phyloP scores from a whole-genome alignment of 2,888 invertebrate species.

The Anticlea derivata region DNA sequence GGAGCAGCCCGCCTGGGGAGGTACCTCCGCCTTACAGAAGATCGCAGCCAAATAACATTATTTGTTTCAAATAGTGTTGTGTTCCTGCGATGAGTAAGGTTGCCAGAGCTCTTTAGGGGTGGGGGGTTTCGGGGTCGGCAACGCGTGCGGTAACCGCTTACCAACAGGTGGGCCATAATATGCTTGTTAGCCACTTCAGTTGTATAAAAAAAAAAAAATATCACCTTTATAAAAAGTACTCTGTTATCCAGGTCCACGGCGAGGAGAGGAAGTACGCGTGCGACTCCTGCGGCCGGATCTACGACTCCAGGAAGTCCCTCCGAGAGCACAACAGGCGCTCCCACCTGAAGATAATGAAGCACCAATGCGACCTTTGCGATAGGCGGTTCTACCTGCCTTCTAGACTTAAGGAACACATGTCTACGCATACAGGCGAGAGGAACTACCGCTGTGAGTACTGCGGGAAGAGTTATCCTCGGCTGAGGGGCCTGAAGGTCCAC shows the following conservation, averaged over 20 bases:
- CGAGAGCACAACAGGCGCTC: conserved; percentile 68
- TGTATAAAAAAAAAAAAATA: no score
- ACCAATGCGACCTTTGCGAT: conserved; percentile 72
- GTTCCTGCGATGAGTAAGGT: no score
- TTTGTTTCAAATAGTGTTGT: no score
- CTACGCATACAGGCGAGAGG: conserved; percentile 79
- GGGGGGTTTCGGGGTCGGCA: no score
- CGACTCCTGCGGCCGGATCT: conserved; percentile 68
- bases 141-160: no score
- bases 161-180: no score
- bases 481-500: conserved; percentile 83
- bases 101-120: no score
- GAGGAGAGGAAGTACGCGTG: conserved; percentile 70
- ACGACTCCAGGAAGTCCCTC: conserved; percentile 66
- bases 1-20: no score
- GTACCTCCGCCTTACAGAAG: no score
- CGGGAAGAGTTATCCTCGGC: conserved; percentile 83
- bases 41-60: no score
- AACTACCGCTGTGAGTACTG: conserved; percentile 82
- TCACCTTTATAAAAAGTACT: no score
- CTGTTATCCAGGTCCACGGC: conserved; percentile 62
- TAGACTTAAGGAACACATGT: conserved; percentile 74
- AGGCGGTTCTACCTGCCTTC: conserved; percentile 74
- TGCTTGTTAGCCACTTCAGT: no score
- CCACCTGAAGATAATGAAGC: conserved; percentile 67